phyloP scores from a whole-genome alignment of 2,797 vertebrate genomes.

The Delichon dasypus region DNA sequence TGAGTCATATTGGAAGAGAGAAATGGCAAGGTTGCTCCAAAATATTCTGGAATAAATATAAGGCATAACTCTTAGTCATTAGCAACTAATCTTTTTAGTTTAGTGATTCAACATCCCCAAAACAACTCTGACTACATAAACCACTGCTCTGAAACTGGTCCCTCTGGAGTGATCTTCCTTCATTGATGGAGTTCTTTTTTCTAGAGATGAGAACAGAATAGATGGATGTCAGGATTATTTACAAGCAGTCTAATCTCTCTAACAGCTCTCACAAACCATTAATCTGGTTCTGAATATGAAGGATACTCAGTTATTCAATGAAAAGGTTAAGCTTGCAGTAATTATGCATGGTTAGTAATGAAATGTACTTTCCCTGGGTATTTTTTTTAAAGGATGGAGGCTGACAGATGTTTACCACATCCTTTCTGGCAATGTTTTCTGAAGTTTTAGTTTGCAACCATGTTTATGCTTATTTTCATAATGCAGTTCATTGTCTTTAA shows the following conservation, averaged over 20 bases:
- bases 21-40: background rate
- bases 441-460: background rate
- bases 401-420: slow-evolving; percentile 54
- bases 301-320: slow-evolving; percentile 27
- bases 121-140: background rate
- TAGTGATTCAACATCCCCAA: background rate
- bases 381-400: slow-evolving; percentile 18
- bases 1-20: background rate
- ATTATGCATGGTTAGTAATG: slow-evolving; percentile 26
- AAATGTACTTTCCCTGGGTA: slow-evolving; percentile 32
- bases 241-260: background rate
- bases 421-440: slow-evolving; percentile 24
- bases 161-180: background rate
- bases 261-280: slow-evolving; percentile 16
- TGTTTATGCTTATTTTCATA: background rate
- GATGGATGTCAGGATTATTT: background rate
- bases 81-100: background rate
- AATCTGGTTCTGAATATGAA: slow-evolving; percentile 22
- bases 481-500: background rate
- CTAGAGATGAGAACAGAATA: background rate
- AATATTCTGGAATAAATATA: background rate
- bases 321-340: slow-evolving; percentile 40
- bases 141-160: background rate
- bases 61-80: background rate
- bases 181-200: background rate